A percentile compares a stretch with the other conserved stretches of the same genome.
These are phyloP conservation scores for Sesamia nonagrioides DNA, from an alignment of 1,140 invertebrate species.

Conservation along the genomic window DNA sequence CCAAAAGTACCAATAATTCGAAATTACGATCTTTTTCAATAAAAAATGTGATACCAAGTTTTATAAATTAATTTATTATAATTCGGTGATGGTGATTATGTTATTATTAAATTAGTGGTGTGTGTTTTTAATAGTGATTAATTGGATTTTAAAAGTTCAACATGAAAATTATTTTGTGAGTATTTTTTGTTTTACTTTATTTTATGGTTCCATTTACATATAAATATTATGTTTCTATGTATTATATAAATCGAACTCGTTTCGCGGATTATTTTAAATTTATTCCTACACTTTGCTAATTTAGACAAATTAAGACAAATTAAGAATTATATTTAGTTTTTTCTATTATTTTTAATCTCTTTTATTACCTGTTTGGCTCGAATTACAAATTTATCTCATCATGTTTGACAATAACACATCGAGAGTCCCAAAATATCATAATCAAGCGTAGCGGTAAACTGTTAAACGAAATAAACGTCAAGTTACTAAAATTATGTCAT, in stretches of 20 bases:
- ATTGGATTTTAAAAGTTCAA: constrained; percentile 37
- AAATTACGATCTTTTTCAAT: constrained; percentile 6
- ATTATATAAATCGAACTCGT: background rate
- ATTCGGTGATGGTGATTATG: constrained; percentile 39
- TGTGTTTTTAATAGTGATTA: constrained; percentile 15
- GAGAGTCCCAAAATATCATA: too few relatives aligned
- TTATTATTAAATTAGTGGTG: constrained; percentile 30
- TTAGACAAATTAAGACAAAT: too few relatives aligned
- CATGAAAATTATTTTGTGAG: constrained; percentile 44
- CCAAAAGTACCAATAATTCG: background rate
- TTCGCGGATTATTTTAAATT: background rate
- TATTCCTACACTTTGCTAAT: too few relatives aligned
- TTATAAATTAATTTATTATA: constrained; percentile 4
- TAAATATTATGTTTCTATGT: too few relatives aligned
- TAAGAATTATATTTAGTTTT: too few relatives aligned
- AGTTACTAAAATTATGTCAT: too few relatives aligned
- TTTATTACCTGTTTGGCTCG: too few relatives aligned
- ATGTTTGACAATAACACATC: too few relatives aligned
- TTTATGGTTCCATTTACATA: background rate
- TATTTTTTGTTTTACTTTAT: constrained; percentile 10
- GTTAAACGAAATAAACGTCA: too few relatives aligned
- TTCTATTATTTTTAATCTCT: too few relatives aligned
- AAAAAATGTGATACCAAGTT: constrained; percentile 34
- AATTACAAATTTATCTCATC: too few relatives aligned
- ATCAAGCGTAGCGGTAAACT: too few relatives aligned